phyloP scores from a whole-genome alignment of 2,888 invertebrate species.

The Caenorhabditis sp. region DNA sequence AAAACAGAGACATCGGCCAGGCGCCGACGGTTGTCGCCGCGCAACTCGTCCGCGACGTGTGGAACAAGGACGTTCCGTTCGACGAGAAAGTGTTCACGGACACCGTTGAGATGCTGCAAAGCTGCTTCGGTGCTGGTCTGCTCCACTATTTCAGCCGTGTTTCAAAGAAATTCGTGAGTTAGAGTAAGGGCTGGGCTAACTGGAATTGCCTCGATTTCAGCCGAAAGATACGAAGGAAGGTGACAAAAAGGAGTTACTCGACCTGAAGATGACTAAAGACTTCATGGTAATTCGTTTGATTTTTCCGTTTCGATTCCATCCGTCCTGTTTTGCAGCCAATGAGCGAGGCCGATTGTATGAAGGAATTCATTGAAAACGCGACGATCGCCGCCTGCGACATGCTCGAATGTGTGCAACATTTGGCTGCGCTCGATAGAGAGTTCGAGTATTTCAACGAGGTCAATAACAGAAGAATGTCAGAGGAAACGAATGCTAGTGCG shows the following conservation, averaged over 20 bases:
- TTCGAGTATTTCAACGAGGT: conserved; percentile 23
- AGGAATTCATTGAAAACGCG: conserved; percentile 17
- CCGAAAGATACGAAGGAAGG: no score
- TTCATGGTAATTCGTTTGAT: no score
- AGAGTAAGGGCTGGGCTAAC: no score
- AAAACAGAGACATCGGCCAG: neutral
- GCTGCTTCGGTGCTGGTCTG: conserved; percentile 10
- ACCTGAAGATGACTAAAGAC: no score
- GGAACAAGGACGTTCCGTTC: neutral
- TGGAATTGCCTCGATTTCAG: neutral
- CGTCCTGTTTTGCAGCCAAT: conserved; percentile 10
- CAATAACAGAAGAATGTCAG: neutral
- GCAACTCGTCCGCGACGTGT: conserved; percentile 22
- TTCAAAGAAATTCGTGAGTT: conserved; percentile 6
- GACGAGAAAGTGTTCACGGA: conserved; percentile 13
- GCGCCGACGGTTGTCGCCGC: neutral
- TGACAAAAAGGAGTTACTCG: no score
- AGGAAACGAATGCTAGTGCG: no score
- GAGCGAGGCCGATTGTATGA: conserved; percentile 7
- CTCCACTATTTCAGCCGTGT: conserved; percentile 10
- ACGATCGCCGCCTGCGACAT: conserved; percentile 25
- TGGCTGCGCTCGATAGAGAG: conserved; percentile 7
- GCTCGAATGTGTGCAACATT: conserved; percentile 31
- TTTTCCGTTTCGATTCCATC: no score
- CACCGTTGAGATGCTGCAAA: conserved; percentile 3